Conservation (phyloP, 2,113 vertebrate genomes). For the Platysteira castanea region DNA sequence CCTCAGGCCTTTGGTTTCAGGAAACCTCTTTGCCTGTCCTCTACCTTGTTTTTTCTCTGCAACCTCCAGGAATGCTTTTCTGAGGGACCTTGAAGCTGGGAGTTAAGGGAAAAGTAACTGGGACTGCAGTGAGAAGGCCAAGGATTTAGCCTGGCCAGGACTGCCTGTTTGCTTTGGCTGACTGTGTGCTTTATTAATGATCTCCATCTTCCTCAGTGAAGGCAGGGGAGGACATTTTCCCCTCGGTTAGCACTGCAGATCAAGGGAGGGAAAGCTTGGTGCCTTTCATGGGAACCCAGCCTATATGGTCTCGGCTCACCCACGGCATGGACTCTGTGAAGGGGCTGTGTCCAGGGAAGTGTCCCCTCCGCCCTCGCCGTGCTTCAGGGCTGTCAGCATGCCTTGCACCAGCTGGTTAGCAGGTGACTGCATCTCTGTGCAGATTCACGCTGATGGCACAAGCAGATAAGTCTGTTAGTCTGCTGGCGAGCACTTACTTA, state of each 20-base stretch:
- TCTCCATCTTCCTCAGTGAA: neutral
- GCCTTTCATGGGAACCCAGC: neutral
- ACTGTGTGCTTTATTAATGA: neutral
- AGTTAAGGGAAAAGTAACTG: neutral
- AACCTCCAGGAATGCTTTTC: neutral
- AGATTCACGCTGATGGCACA: neutral
- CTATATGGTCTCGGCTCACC: neutral
- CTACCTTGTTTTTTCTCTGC: neutral
- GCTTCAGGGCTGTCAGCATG: neutral
- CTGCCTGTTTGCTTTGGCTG: neutral
- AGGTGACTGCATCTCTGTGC: neutral
- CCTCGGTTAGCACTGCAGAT: neutral
- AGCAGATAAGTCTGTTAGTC: neutral
- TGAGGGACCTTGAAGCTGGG: neutral
- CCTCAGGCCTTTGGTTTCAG: conserved; percentile 41
- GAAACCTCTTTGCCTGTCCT: conserved; percentile 24
- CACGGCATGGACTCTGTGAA: neutral
- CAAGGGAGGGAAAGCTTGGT: neutral
- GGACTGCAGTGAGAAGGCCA: neutral
- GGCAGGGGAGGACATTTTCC: neutral
- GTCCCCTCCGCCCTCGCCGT: neutral
- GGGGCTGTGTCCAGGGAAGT: neutral
- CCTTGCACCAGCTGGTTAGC: neutral
- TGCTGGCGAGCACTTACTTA: neutral
- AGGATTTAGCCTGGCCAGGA: neutral